Evolutionary conservation across 2,888 invertebrate genomes (phyloP).

Genomic region (Scelioninae gen. 2): DNA sequence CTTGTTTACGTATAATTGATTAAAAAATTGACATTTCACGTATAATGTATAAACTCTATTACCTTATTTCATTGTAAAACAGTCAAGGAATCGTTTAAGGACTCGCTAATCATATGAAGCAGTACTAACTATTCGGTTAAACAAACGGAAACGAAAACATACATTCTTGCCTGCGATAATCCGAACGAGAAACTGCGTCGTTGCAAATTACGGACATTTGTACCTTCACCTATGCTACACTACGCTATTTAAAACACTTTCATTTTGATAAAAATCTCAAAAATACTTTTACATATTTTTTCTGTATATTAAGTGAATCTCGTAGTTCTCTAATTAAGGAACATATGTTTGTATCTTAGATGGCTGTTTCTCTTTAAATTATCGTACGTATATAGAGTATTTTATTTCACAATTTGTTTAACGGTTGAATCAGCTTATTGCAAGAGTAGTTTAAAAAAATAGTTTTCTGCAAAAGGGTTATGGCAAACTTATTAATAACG

Average conservation of each 20-base stretch:
- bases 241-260: constrained; percentile 4
- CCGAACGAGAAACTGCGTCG: constrained; percentile 14
- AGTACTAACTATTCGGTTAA: constrained; percentile 17
- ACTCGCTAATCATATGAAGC: constrained; percentile 44
- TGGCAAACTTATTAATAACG: constrained; percentile 35
- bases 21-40: constrained; percentile 18
- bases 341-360: too few species aligned
- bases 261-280: not conserved
- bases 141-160: constrained; percentile 27
- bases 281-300: not conserved
- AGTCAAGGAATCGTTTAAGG: constrained; percentile 36
- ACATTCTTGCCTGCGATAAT: constrained; percentile 17
- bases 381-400: too few species aligned
- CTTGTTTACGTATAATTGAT: constrained; percentile 7
- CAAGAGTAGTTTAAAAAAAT: too few species aligned
- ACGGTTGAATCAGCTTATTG: too few species aligned
- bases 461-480: constrained; percentile 30
- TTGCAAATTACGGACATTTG: not conserved
- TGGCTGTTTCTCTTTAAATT: too few species aligned
- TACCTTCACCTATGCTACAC: constrained; percentile 18
- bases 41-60: constrained; percentile 65
- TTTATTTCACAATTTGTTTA: too few species aligned
- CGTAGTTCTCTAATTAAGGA: not conserved
- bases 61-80: constrained; percentile 59
- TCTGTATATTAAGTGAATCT: not conserved